A percentile compares a stretch with the other conserved stretches of the same genome.
Evolutionary conservation across 2,888 invertebrate genomes (phyloP).

Genomic region (Elmis aenea): DNA sequence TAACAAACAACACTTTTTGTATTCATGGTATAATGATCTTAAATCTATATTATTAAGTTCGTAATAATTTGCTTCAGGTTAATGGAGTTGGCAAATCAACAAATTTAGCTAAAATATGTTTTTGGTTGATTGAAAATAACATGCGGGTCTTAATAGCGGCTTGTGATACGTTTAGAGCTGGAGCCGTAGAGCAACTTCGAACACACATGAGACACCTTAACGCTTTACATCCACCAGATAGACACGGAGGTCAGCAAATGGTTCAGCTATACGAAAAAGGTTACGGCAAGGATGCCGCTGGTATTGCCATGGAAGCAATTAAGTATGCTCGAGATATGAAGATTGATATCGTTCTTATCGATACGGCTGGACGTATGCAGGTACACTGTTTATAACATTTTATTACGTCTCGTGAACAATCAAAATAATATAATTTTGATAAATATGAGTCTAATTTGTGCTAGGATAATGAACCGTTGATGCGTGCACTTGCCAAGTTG

Average conservation of each 20-base stretch:
- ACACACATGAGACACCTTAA: slow-evolving; percentile 92
- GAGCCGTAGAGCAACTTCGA: slow-evolving; percentile 96
- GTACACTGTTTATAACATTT: slow-evolving; percentile 21
- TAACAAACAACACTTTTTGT: no score
- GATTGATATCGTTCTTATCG: slow-evolving; percentile 92
- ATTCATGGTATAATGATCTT: slow-evolving; percentile 4
- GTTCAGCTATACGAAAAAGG: slow-evolving; percentile 97
- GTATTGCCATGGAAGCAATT: slow-evolving; percentile 97
- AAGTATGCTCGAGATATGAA: slow-evolving; percentile 75
- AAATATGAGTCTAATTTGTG: slow-evolving; percentile 15
- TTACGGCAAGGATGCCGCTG: slow-evolving; percentile 98
- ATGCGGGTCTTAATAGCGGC: slow-evolving; percentile 95
- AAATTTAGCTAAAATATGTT: slow-evolving; percentile 97
- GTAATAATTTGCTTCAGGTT: slow-evolving; percentile 51
- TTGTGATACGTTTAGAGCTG: slow-evolving; percentile 98
- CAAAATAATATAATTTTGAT: slow-evolving; percentile 1
- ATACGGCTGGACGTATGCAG: slow-evolving; percentile 99
- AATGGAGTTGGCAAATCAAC: slow-evolving; percentile 99
- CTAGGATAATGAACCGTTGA: slow-evolving; percentile 93
- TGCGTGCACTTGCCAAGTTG: slow-evolving; percentile 95
- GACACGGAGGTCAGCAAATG: slow-evolving; percentile 69
- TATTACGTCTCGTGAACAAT: no score
- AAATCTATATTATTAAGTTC: slow-evolving; percentile 5
- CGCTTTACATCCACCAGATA: slow-evolving; percentile 80
- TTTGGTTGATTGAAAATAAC: slow-evolving; percentile 98